phyloP scores from a whole-genome alignment of 2,888 invertebrate species.

The Chorisops tibialis region DNA sequence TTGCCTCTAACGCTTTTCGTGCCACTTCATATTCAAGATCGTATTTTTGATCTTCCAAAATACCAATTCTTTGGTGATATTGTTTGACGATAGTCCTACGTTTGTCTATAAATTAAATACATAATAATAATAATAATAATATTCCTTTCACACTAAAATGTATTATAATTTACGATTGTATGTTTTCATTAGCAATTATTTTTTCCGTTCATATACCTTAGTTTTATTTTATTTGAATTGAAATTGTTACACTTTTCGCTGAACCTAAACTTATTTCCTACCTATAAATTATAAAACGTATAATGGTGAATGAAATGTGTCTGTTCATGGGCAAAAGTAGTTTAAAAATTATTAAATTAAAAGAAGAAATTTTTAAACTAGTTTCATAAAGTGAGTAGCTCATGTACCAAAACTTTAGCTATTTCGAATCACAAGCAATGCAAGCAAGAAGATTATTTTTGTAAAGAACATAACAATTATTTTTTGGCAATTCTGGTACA shows the following conservation, averaged over 20 bases:
- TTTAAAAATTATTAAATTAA: slow-evolving; percentile 20
- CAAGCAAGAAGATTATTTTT: too few relatives aligned
- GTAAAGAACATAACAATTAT: too few relatives aligned
- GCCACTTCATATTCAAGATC: slow-evolving; percentile 97
- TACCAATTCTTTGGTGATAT: slow-evolving; percentile 83
- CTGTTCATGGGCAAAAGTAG: not conserved
- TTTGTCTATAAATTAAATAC: slow-evolving; percentile 61
- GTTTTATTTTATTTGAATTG: not conserved
- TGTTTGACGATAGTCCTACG: slow-evolving; percentile 73
- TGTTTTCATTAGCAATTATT: too few relatives aligned
- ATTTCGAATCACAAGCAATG: too few relatives aligned
- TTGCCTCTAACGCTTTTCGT: slow-evolving; percentile 94
- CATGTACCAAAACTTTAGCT: too few relatives aligned
- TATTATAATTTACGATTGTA: slow-evolving; percentile 28
- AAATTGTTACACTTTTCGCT: not conserved
- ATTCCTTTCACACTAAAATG: not conserved
- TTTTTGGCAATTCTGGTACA: too few relatives aligned
- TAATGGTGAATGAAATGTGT: slow-evolving; percentile 15
- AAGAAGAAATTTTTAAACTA: too few relatives aligned
- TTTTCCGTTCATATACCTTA: slow-evolving; percentile 23
- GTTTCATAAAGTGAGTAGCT: too few relatives aligned
- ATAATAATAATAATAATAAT: slow-evolving; percentile 15
- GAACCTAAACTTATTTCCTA: not conserved
- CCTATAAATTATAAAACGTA: not conserved
- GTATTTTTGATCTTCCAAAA: slow-evolving; percentile 92